Evolutionary conservation across 2,888 invertebrate species (phyloP).

Genomic region (Cerceris ruficornis): DNA sequence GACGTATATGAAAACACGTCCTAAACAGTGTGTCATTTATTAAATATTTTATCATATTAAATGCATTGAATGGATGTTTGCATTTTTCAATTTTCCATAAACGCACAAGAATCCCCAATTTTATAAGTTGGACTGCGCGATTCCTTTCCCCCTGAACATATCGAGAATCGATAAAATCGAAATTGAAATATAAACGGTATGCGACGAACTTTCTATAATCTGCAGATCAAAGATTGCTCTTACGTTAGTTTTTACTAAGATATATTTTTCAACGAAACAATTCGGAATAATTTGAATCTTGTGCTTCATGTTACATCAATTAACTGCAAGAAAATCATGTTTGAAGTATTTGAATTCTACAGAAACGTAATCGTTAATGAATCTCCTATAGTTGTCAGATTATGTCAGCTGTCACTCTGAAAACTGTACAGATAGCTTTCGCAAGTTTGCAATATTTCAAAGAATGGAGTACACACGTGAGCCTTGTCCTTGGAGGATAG

Average conservation of each 20-base stretch:
- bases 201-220: neutral
- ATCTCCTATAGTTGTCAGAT: neutral
- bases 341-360: too few species aligned
- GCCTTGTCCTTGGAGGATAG: constrained; percentile 99
- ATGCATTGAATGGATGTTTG: too few species aligned
- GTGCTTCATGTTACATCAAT: too few species aligned
- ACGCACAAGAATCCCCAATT: too few species aligned
- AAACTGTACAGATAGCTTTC: neutral
- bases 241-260: neutral
- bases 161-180: neutral
- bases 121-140: too few species aligned
- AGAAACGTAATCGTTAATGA: neutral
- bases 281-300: too few species aligned
- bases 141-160: neutral
- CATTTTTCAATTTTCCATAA: too few species aligned
- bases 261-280: too few species aligned
- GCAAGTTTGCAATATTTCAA: neutral
- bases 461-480: constrained; percentile 96
- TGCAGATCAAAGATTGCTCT: neutral
- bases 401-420: neutral
- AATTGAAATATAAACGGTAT: neutral
- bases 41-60: too few species aligned
- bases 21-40: too few species aligned
- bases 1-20: too few species aligned
- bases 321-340: too few species aligned